Base-by-base conservation (phyloP, 1,140 invertebrate genomes). In the Heliconius melpomene region DNA sequence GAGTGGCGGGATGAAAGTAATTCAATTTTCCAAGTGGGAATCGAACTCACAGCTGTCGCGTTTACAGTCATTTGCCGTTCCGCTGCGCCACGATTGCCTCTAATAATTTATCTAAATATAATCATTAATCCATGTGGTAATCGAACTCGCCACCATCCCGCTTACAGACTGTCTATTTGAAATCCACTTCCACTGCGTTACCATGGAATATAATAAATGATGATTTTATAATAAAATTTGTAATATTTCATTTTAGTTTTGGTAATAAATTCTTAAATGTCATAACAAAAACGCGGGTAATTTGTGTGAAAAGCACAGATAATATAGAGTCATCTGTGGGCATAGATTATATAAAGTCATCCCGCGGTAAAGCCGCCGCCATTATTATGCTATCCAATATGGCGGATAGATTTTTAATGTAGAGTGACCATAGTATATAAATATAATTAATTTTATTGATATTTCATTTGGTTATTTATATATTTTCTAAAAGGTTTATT, bases 341-440 rank as follows among this genome's bases (percentile, higher is more conserved):
- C 85, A 89, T 86, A 88, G 87, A 88, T 90, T 86, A 89, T 90
- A 90, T 90, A 77, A 87, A 90, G 87, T 90, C 88, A 90, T 90
- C 88, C 86, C 82, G 83, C 85, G 81, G 83, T 83, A 80, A 85
- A 84, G 83, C 84, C 75, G 82, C 81, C 84, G 84, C 84, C 81
- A 85, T 86, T 87, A 86, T 88, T 84, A 60, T 66, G 52, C 29
- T 73, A 85, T 83, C 79, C 85, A 90, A 86, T 70, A 90, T 90
- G 88, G 88, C 88, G 77, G 84, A 77, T 77, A 79, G 76, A 82
- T 85, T 81, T 20, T 85, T 75, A 82, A 32, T 77, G 60, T 82
- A 83, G 82, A 84, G 81, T 85, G 83, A 76, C 74, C 71, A 79
- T 72, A 29, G 66, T 66, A 29, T 29, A 66, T 26, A 40, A 60